Percentiles rank a stretch among this genome's conserved stretches.
These are phyloP conservation scores for Xestia sexstrigata DNA, from an alignment of 2,888 invertebrate species.

Conservation along the genomic window DNA sequence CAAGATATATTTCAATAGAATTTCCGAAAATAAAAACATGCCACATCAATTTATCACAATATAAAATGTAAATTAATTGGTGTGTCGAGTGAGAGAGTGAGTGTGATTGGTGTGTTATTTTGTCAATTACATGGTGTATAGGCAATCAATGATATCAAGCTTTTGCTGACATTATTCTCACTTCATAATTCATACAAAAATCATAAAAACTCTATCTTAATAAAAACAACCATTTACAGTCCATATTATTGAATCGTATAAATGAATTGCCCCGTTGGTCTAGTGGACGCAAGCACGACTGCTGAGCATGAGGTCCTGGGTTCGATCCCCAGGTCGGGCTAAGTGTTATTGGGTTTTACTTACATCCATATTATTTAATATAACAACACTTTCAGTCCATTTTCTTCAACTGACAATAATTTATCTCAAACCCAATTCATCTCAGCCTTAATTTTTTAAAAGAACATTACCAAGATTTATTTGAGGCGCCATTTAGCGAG, in stretches of 20 bases:
- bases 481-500: slow-evolving; percentile 64
- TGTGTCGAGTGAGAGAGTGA: no score
- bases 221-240: slow-evolving; percentile 23
- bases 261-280: no score
- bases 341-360: no score
- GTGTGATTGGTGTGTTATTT: no score
- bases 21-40: neutral
- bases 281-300: no score
- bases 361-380: slow-evolving; percentile 29
- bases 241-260: slow-evolving; percentile 46
- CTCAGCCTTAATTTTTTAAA: slow-evolving; percentile 61
- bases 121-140: neutral
- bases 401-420: slow-evolving; percentile 53
- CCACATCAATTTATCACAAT: neutral
- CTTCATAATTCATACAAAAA: slow-evolving; percentile 23
- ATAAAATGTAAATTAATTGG: no score
- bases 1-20: neutral
- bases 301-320: no score
- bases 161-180: slow-evolving; percentile 3
- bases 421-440: slow-evolving; percentile 56
- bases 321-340: no score
- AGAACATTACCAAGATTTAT: slow-evolving; percentile 65
- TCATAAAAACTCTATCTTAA: slow-evolving; percentile 27
- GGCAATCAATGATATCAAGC: neutral
- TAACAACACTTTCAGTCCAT: slow-evolving; percentile 51